Base-by-base conservation (phyloP, 2,888 invertebrate genomes). In the Vanessa cardui region DNA sequence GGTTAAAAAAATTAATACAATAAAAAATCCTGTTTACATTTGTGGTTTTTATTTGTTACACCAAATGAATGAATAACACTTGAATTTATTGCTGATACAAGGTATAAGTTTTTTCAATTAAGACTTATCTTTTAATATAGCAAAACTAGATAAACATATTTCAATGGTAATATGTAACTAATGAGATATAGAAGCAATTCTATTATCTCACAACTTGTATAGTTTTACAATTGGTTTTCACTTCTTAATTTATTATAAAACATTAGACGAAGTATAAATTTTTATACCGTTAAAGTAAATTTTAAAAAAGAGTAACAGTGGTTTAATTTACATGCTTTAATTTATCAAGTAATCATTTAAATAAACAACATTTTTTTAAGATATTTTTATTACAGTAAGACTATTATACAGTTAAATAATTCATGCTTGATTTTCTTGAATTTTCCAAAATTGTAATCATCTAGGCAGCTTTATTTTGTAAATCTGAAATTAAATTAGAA, bases 1-100 rank as follows among this genome's bases (percentile, higher is more conserved):
- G 85, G 83, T 83, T 87, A 84, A 86, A 84, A 76, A 75, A 76
- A 78, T 71, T 80, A 72, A 75, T 73, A 18, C 65, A 62, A 58
- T 69, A 73, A 65, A 68, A 47, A 59, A 1, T 26, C 12, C n/a
- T 26, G 47, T 5, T 64, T 58, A 47, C 16, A 20, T 1, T 44
- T 8, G 59, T 31, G 21, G 15, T 12, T 4, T 52, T 26, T 26
- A 21, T 26, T 21, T 15, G 15, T 7, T 18, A 50, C 6, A 20
- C 20, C 18, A 49, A 49, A 18, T 49, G n/a, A n/a, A n/a, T n/a
- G n/a, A 20, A 18, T 2, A 39, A 9, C 39, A 12, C 26, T 26
- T 26, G 26, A 26, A 26, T 26, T 26, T 26, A 26, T 26, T 5
- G 26, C 26, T 26, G 26, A 26, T 26, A 26, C 5, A 26, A 26